Evolutionary conservation across 1,140 invertebrate species (phyloP), one percentile per base, ranked within the genome.

Genomic region (Acromyrmex heyeri): DNA sequence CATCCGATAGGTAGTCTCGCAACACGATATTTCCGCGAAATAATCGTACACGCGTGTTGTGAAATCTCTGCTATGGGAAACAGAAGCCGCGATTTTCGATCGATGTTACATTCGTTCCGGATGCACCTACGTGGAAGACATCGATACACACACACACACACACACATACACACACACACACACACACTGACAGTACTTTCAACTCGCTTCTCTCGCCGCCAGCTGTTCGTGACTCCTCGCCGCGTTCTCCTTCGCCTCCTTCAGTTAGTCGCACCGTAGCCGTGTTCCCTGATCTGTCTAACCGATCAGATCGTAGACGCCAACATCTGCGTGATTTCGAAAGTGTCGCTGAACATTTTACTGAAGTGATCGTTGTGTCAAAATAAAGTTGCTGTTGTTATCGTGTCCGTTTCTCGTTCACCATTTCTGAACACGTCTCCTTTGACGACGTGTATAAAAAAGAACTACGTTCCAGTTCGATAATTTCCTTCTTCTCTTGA

Each of bases 201-300:
- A 70, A n/a, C 30, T 73, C 67, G 53, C 34, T 10, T 57, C 34
- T 24, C 38, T 73, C 10, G 67, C 30, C 24, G 76, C 55, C 38
- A 50, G 79, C 21, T 59, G 34, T 79, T 55, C 76, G 77, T 72
- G 64, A 70, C 21, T 44, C 18, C n/a, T n/a, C 27, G 27, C 18
- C 30, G 21, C 78, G 50, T 69, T 81, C 55, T 65, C 18, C 27
- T 61, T 59, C 78, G 24, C 24, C 7, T 44, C 8, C n/a, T 21
- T 10, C 24, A n/a, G 16, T 38, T 55, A 82, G 79, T 82, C 24
- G 67, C 18, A 16, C 16, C 38, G 61, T 59, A 48, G 24, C 48
- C 67, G 65, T 14, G 61, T 79, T 16, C 21, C 55, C 18, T 10
- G 44, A 2, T 67, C 50, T 24, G 7, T 81, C 48, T 21, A 69